Evolutionary conservation across 2,113 vertebrate species (phyloP).

Genomic region (Poeciliopsis prolifica): DNA sequence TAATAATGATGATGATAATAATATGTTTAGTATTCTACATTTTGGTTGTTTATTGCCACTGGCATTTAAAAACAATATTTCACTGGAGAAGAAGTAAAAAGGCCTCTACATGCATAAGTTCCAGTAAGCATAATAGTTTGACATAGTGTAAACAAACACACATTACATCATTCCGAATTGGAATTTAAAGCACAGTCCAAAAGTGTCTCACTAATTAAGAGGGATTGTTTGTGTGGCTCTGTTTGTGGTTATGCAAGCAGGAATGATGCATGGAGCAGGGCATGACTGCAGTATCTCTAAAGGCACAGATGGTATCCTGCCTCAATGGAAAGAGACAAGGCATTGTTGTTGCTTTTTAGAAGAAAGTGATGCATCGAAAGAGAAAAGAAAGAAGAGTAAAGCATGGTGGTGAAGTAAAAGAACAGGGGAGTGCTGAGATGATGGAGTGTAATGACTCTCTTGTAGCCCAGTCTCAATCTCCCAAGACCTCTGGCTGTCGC

Average conservation of each 20-base stretch:
- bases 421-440: slow-evolving; percentile 59
- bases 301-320: slow-evolving; percentile 64
- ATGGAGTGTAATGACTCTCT: slow-evolving; percentile 71
- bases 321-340: slow-evolving; percentile 56
- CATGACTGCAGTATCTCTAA: slow-evolving; percentile 63
- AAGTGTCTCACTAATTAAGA: slow-evolving; percentile 59
- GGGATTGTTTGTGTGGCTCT: slow-evolving; percentile 38
- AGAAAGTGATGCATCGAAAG: slow-evolving; percentile 59
- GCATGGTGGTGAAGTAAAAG: slow-evolving; percentile 43
- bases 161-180: slow-evolving; percentile 36
- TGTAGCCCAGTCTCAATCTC: slow-evolving; percentile 62
- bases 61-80: neutral
- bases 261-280: slow-evolving; percentile 51
- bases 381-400: slow-evolving; percentile 54
- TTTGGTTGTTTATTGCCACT: neutral
- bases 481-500: slow-evolving; percentile 71
- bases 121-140: slow-evolving; percentile 34
- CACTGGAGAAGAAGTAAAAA: slow-evolving; percentile 9
- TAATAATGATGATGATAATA: neutral
- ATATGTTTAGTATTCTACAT: neutral
- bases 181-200: slow-evolving; percentile 40
- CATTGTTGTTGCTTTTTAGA: slow-evolving; percentile 68
- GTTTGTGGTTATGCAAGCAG: slow-evolving; percentile 42
- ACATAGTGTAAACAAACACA: slow-evolving; percentile 38
- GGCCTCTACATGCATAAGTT: slow-evolving; percentile 11